Conservation (phyloP, 1,140 invertebrate species). For the Drosophila nikananu region DNA sequence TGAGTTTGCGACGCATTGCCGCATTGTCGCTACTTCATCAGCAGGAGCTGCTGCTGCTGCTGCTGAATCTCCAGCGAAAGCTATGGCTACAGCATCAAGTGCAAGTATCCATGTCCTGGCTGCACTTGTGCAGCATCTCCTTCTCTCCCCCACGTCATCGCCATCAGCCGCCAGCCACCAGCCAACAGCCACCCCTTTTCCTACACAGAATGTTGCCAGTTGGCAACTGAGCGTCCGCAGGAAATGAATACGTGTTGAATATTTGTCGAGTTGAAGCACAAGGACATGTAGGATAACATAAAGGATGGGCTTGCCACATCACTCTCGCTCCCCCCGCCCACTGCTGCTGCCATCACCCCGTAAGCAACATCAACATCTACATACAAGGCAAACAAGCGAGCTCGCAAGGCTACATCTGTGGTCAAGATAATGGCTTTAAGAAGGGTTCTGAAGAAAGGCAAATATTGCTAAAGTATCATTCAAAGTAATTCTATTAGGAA, state of each 20-base stretch:
- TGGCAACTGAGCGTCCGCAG: conserved; percentile 79
- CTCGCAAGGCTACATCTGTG: conserved; percentile 15
- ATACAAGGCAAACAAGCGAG: conserved; percentile 54
- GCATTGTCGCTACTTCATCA: conserved; percentile 83
- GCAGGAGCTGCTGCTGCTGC: conserved; percentile 44
- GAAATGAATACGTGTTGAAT: conserved; percentile 84
- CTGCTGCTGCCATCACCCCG: conserved; percentile 13
- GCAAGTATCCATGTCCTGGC: conserved; percentile 77
- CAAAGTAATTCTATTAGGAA: not conserved
- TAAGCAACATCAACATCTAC: conserved; percentile 36
- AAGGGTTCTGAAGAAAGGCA: too few relatives aligned
- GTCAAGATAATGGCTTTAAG: conserved; percentile 18
- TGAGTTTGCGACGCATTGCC: conserved; percentile 83
- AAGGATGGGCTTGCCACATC: conserved; percentile 44
- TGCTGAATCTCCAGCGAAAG: conserved; percentile 29
- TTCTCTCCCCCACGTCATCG: conserved; percentile 28
- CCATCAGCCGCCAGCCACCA: not conserved
- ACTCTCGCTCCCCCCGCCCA: conserved; percentile 15
- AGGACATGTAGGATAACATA: conserved; percentile 63
- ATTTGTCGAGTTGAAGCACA: conserved; percentile 82
- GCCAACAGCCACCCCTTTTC: conserved; percentile 8
- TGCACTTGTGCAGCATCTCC: conserved; percentile 72
- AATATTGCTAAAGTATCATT: not conserved
- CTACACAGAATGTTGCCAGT: conserved; percentile 71
- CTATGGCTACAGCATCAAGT: conserved; percentile 63